Evolutionary conservation across 1,140 invertebrate species (phyloP).

Genomic region (Aleiodes sp.): DNA sequence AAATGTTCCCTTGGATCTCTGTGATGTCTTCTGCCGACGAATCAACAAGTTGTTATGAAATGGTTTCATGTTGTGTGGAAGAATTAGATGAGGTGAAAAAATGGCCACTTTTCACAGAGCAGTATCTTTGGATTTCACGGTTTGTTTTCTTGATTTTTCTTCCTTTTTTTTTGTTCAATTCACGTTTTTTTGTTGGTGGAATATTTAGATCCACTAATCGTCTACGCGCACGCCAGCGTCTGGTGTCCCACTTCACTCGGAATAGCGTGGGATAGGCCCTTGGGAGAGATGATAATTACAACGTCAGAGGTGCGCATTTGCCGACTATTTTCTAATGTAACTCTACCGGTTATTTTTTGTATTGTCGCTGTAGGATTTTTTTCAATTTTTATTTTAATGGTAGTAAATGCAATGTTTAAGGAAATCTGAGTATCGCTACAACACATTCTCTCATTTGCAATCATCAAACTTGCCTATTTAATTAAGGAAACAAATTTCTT

Average conservation of each 20-base stretch:
- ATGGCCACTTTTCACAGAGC: too few species aligned
- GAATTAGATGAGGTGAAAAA: too few species aligned
- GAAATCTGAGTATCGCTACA: background rate
- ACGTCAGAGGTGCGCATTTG: slow-evolving; percentile 7
- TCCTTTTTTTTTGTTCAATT: too few species aligned
- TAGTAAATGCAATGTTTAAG: background rate
- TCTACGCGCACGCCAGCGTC: slow-evolving; percentile 22
- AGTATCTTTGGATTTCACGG: too few species aligned
- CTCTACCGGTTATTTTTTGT: background rate
- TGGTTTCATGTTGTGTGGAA: too few species aligned
- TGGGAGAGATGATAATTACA: slow-evolving; percentile 38
- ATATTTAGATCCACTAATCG: slow-evolving; percentile 29
- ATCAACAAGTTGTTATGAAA: too few species aligned
- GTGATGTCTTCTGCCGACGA: too few species aligned
- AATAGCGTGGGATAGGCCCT: slow-evolving; percentile 38
- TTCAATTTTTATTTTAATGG: background rate
- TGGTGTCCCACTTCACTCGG: slow-evolving; percentile 33
- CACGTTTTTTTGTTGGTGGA: too few species aligned
- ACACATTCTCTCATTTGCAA: background rate
- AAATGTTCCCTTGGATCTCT: background rate
- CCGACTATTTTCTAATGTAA: slow-evolving; percentile 13
- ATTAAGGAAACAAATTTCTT: too few species aligned
- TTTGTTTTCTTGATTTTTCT: background rate
- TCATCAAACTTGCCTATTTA: too few species aligned
- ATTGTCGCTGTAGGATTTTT: background rate